phyloP scores from a whole-genome alignment of 2,888 invertebrate genomes.

The Formica aserva region DNA sequence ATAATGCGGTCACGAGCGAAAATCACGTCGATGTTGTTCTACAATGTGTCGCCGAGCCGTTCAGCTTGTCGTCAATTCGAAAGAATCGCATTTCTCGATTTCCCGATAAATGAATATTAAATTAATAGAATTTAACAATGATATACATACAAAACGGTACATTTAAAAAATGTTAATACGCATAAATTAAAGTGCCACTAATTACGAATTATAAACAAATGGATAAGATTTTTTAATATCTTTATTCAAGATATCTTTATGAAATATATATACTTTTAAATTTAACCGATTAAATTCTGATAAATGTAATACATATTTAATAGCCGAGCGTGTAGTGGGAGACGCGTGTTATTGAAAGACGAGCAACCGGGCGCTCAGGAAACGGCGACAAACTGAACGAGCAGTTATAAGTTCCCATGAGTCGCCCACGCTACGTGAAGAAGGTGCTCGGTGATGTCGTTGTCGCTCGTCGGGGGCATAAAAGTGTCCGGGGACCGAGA shows the following conservation, averaged over 20 bases:
- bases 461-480: constrained; percentile 83
- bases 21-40: constrained; percentile 40
- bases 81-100: neutral
- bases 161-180: neutral
- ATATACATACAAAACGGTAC: neutral
- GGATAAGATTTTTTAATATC: neutral
- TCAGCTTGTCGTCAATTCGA: neutral
- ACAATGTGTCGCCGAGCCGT: neutral
- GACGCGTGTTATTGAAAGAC: constrained; percentile 34
- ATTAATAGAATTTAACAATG: neutral
- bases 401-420: constrained; percentile 78
- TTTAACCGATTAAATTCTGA: neutral
- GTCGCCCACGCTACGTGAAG: constrained; percentile 79
- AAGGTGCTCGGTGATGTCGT: constrained; percentile 82
- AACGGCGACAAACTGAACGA: constrained; percentile 61
- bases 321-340: neutral
- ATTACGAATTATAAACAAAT: constrained; percentile 7
- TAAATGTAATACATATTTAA: neutral
- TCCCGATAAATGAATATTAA: neutral
- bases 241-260: neutral
- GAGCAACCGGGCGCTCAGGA: constrained; percentile 63
- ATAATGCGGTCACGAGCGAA: constrained; percentile 57
- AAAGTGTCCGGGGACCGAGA: constrained; percentile 81
- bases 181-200: neutral
- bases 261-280: neutral